phyloP scores from a whole-genome alignment of 2,113 vertebrate genomes.

The Benitochromis conjunctus region DNA sequence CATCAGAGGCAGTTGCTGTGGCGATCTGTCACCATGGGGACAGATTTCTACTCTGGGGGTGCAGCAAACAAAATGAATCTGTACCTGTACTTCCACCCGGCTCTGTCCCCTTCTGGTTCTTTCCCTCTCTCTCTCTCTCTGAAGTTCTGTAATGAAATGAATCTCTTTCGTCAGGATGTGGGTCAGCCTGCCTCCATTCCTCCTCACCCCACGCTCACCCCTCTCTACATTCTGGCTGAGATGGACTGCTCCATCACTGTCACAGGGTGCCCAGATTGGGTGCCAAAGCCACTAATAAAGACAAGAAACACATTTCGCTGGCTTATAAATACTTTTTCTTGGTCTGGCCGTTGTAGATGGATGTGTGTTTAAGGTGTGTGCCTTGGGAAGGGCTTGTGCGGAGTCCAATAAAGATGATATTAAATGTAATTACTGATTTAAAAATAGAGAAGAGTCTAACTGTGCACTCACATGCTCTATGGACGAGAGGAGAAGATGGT shows the following conservation, averaged over 20 bases:
- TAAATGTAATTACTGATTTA: background rate
- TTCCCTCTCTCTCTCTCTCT: conserved; percentile 11
- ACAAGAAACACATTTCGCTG: conserved; percentile 48
- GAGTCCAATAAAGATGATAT: background rate
- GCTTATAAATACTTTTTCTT: conserved; percentile 23
- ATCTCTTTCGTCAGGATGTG: conserved; percentile 38
- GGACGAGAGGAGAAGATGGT: background rate
- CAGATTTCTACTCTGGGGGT: conserved; percentile 15
- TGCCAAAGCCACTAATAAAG: conserved; percentile 62
- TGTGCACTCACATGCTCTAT: background rate
- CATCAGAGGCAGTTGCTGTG: conserved; percentile 49
- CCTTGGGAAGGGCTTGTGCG: background rate
- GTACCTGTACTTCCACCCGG: background rate
- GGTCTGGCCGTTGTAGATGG: background rate
- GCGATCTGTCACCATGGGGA: conserved; percentile 53
- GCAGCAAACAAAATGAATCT: conserved; percentile 35
- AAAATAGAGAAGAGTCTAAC: background rate
- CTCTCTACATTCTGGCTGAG: background rate
- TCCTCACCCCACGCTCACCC: background rate
- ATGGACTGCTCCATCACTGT: conserved; percentile 67
- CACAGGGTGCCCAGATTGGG: conserved; percentile 38
- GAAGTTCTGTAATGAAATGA: conserved; percentile 43
- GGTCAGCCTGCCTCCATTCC: conserved; percentile 28
- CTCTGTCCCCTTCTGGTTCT: background rate
- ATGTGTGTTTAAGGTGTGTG: background rate